Evolutionary conservation across 2,113 vertebrate species (phyloP).

Genomic region (Ctenodactylus gundi): DNA sequence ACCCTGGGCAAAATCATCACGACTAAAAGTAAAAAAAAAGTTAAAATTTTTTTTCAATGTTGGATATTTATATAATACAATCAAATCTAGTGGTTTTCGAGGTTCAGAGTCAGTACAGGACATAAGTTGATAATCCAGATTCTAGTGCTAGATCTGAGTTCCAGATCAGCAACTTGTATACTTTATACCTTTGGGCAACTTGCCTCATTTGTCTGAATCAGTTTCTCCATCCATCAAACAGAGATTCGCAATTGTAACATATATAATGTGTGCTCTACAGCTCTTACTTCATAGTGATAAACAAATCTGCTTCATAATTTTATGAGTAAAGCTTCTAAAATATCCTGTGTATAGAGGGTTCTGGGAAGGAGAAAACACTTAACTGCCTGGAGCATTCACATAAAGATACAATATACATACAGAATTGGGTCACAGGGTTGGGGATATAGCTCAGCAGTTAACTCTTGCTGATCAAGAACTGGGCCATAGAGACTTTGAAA

Average conservation of each 20-base stretch:
- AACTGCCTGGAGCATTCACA: neutral
- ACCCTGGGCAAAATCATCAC: neutral
- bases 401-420: neutral
- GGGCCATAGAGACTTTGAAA: neutral
- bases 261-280: neutral
- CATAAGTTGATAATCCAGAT: neutral
- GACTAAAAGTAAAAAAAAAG: neutral
- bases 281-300: neutral
- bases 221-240: neutral
- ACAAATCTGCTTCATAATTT: neutral
- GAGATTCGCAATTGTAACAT: neutral
- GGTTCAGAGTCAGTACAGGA: neutral
- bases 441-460: no score
- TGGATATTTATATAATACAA: neutral
- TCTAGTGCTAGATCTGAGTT: neutral
- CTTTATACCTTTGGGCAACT: neutral
- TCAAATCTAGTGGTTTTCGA: neutral
- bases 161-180: neutral
- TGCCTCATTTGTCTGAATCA: neutral
- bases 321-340: neutral
- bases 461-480: no score
- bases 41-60: neutral
- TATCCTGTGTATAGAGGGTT: neutral
- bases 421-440: neutral
- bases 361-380: neutral